phyloP scores from a whole-genome alignment of 1,140 invertebrate species.

The Scaptomyza hsui region DNA sequence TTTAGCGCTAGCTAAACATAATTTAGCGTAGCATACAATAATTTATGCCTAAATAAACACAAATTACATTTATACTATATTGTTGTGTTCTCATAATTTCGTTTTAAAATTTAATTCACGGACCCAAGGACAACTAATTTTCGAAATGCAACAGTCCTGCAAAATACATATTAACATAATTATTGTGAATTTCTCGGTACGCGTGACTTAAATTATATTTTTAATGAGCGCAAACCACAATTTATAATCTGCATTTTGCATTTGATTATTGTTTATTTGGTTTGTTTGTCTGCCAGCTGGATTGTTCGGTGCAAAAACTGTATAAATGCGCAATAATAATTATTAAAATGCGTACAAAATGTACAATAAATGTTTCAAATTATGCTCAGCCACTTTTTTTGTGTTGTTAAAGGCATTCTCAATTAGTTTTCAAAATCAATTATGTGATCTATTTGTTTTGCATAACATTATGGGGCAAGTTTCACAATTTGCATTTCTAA shows the following conservation, averaged over 20 bases:
- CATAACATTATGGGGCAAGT: constrained; percentile 25
- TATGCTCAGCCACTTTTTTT: constrained; percentile 6
- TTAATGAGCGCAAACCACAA: constrained; percentile 15
- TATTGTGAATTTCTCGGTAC: constrained; percentile 26
- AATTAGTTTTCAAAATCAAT: constrained; percentile 42
- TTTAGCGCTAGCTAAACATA: constrained; percentile 41
- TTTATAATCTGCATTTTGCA: constrained; percentile 37
- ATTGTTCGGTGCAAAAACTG: not conserved
- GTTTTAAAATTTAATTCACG: constrained; percentile 30
- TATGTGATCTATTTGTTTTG: constrained; percentile 54
- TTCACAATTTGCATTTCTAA: constrained; percentile 64
- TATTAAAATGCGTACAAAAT: not conserved
- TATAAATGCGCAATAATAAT: no score
- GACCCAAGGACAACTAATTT: constrained; percentile 28
- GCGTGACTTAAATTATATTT: constrained; percentile 40
- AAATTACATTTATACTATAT: constrained; percentile 65
- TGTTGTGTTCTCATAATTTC: constrained; percentile 8
- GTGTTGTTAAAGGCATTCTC: no score
- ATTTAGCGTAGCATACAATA: constrained; percentile 46
- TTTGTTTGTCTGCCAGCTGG: constrained; percentile 3
- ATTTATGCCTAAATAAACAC: constrained; percentile 76
- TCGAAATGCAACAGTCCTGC: constrained; percentile 26
- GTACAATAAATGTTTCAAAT: not conserved
- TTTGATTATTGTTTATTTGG: constrained; percentile 34
- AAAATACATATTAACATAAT: constrained; percentile 52